Evolutionary conservation across 2,797 vertebrate species (phyloP), one percentile per base, ranked within the genome.

Genomic region (Notolabrus celidotus): DNA sequence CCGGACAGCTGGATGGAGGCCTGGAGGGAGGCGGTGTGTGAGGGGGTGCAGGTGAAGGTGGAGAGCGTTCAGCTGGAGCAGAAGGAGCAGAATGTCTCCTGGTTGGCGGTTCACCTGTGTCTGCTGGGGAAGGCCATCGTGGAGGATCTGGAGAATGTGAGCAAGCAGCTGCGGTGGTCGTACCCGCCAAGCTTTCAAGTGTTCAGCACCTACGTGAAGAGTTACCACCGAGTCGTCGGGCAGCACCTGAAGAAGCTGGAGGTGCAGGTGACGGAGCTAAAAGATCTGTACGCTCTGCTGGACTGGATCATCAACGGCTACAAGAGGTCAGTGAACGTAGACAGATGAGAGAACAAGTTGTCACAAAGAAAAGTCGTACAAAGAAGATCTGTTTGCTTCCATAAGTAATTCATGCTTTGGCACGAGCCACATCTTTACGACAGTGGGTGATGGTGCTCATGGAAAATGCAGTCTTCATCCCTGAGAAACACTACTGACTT

Each of bases 271-370:
- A 84, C 85, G 8, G 89, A 95, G 52, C 64, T 65, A 49, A 93
- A 80, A 0, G 96, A 98, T 56, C 83, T 95, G 38, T 91, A 94
- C 3, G 67, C 65, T 7, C 87, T 99, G 63, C 93, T 99, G 22
- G 16, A 96, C 72, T 99, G 96, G 95, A 93, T 95, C 56, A 86
- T 94, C 85, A 94, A 97, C 38, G 71, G 22, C 11, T 98, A 97
- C 56, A 65, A 51, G 80, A 96, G 97, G 97, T 98, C 50, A 83
- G 92, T 88, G 42, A 10, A 27, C 0, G 1, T 1, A 0, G 33
- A 12, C 8, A 6, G 34, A 36, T n/a, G 11, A 31, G n/a, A 7
- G 10, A 7, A 16, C 34, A 43, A 9, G 25, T 22, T 29, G 23
- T 9, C 20, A 38, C 3, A 1, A 3, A 45, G 55, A 15, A 29